These are phyloP conservation scores for Drosophila malerkotliana DNA, from an alignment of 1,140 invertebrate species.

Conservation along the genomic window DNA sequence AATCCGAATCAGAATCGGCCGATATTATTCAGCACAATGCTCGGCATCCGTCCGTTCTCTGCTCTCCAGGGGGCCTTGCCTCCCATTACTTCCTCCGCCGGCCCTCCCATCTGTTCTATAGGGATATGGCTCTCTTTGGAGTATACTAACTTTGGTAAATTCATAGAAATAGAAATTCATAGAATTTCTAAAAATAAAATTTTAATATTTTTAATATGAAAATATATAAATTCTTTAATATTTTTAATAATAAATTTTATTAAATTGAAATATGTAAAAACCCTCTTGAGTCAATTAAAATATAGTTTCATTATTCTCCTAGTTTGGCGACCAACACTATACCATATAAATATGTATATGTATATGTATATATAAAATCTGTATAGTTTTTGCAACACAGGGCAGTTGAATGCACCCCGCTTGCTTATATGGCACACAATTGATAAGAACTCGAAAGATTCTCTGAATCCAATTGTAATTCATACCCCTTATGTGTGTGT, in stretches of 20 bases:
- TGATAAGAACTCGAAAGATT: conserved; percentile 49
- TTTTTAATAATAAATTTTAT: too few relatives aligned
- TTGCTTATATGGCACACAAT: conserved; percentile 48
- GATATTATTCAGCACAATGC: conserved; percentile 28
- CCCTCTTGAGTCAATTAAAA: too few relatives aligned
- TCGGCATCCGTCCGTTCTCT: conserved; percentile 9
- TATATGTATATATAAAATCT: background rate
- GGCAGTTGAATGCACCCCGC: conserved; percentile 69
- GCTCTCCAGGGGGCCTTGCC: conserved; percentile 9
- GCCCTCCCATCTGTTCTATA: too few relatives aligned
- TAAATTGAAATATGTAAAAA: too few relatives aligned
- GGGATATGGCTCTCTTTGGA: background rate
- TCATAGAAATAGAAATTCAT: background rate
- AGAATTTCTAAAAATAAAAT: too few relatives aligned
- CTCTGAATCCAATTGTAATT: conserved; percentile 39
- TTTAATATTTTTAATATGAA: too few relatives aligned
- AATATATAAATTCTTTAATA: too few relatives aligned
- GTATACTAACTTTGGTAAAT: background rate
- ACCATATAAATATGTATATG: background rate
- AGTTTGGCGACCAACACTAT: background rate
- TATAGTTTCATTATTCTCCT: background rate
- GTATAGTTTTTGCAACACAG: conserved; percentile 41
- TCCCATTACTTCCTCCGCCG: background rate
- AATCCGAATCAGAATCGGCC: conserved; percentile 26
- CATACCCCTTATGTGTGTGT: conserved; percentile 15